These are phyloP conservation scores for Caenorhabditis sp. DNA, from an alignment of 2,888 invertebrate species.

Conservation along the genomic window DNA sequence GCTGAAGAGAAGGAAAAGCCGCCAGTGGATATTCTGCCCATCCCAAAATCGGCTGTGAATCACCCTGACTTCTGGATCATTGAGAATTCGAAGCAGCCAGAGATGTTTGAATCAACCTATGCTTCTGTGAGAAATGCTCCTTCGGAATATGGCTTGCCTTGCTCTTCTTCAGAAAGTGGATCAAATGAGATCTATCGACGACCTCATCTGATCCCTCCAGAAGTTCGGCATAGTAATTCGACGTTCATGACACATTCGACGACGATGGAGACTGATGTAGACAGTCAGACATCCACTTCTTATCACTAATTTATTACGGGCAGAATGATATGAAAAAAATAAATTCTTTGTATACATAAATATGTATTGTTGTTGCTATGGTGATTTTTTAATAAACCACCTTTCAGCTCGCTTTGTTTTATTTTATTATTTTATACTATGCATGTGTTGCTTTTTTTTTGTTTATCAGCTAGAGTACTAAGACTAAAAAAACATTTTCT, in stretches of 20 bases:
- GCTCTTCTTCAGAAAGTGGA: neutral
- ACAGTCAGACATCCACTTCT: conserved; percentile 44
- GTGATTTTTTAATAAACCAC: neutral
- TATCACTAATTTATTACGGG: conserved; percentile 37
- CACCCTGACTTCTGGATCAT: conserved; percentile 40
- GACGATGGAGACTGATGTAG: conserved; percentile 52
- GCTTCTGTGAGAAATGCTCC: neutral
- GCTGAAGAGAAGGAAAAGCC: conserved; percentile 1
- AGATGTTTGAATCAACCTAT: neutral
- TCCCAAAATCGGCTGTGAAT: conserved; percentile 17
- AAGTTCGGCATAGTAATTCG: conserved; percentile 41
- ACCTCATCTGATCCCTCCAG: conserved; percentile 20
- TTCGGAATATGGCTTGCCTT: conserved; percentile 34
- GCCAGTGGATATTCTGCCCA: conserved; percentile 14
- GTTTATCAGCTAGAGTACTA: neutral
- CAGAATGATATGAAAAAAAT: neutral
- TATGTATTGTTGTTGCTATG: neutral
- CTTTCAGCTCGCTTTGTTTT: neutral
- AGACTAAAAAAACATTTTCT: neutral
- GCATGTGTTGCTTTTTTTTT: neutral
- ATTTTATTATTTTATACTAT: conserved; percentile 8
- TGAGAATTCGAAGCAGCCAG: conserved; percentile 10
- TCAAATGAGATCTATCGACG: conserved; percentile 32
- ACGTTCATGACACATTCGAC: conserved; percentile 52
- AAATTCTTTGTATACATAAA: too few relatives aligned